Evolutionary conservation across 2,113 vertebrate species (phyloP).

Genomic region (Pica pica): DNA sequence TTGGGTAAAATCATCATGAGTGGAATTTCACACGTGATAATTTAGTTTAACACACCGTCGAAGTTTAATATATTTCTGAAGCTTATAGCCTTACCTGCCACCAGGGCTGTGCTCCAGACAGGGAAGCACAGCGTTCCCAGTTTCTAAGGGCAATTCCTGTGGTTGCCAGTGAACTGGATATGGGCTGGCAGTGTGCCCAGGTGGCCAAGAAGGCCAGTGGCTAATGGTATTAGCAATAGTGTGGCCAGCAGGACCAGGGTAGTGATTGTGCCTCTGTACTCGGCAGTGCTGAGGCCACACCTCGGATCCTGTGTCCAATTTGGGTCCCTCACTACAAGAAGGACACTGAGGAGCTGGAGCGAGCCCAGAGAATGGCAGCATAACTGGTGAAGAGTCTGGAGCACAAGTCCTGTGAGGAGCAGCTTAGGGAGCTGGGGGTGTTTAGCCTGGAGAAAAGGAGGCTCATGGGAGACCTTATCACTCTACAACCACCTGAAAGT

Average conservation of each 20-base stretch:
- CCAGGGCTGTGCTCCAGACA: neutral
- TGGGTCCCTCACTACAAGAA: neutral
- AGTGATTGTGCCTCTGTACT: neutral
- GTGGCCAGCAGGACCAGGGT: neutral
- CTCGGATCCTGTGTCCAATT: neutral
- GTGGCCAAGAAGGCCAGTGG: neutral
- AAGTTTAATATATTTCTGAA: neutral
- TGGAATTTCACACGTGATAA: neutral
- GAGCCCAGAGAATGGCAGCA: rapidly evolving
- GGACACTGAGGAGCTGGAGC: neutral
- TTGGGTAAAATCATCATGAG: neutral
- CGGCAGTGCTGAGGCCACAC: neutral
- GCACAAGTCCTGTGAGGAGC: neutral
- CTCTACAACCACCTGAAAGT: neutral
- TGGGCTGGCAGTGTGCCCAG: neutral
- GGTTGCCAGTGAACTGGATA: neutral
- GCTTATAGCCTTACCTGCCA: neutral
- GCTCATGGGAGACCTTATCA: rapidly evolving
- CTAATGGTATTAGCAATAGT: neutral
- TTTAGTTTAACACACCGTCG: neutral
- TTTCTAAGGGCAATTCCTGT: neutral
- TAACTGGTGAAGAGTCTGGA: neutral
- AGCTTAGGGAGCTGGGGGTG: neutral
- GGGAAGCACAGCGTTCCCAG: neutral
- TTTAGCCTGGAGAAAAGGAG: neutral